Conservation (phyloP, 2,888 invertebrate species). For the Dione juno region DNA sequence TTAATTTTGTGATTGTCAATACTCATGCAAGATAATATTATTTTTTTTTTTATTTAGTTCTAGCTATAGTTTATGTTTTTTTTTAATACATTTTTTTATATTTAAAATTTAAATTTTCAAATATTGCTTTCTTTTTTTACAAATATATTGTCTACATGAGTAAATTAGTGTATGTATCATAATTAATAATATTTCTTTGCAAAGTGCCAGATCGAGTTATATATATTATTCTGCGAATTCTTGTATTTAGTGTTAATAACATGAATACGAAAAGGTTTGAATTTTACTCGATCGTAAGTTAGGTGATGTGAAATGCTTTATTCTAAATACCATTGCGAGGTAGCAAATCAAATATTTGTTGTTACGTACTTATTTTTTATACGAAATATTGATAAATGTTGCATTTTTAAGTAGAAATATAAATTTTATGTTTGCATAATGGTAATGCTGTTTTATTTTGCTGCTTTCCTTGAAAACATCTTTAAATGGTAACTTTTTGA, state of each 20-base stretch:
- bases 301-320: conserved; percentile 55
- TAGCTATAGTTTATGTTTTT: too few species aligned
- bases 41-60: not conserved
- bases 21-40: not conserved
- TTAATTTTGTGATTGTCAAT: not conserved
- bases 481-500: too few species aligned
- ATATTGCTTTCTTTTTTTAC: too few species aligned
- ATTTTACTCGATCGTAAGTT: conserved; percentile 40
- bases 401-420: conserved; percentile 75
- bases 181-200: conserved; percentile 14
- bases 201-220: conserved; percentile 41
- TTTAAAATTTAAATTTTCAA: too few species aligned
- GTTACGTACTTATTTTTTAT: conserved; percentile 79
- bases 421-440: conserved; percentile 74
- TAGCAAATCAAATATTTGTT: conserved; percentile 72
- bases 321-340: conserved; percentile 61
- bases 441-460: conserved; percentile 41
- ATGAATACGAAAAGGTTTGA: not conserved
- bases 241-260: not conserved
- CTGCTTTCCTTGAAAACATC: not conserved
- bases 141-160: not conserved
- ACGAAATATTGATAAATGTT: conserved; percentile 77
- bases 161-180: not conserved
- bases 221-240: conserved; percentile 2
- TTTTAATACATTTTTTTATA: too few species aligned